A percentile compares a stretch with the other conserved stretches of the same genome.
Evolutionary conservation across 2,888 invertebrate genomes (phyloP).

Genomic region (Scaptomyza polygonia): DNA sequence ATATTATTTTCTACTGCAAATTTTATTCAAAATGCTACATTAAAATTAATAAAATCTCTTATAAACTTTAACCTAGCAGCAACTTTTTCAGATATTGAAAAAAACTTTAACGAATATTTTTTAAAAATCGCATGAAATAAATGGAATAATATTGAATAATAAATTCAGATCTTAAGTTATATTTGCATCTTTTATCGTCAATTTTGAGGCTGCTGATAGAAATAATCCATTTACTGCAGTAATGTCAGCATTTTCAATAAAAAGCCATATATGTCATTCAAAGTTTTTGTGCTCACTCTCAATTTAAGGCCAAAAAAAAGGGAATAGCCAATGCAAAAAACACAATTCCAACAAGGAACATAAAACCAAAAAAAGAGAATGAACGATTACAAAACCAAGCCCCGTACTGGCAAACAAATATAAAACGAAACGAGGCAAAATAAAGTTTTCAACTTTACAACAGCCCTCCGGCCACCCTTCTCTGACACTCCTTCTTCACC

Average conservation of each 20-base stretch:
- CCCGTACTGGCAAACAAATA: slow-evolving; percentile 40
- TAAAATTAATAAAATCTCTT: too few species aligned
- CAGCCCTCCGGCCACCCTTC: not conserved
- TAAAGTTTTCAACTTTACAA: slow-evolving; percentile 31
- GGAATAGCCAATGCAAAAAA: slow-evolving; percentile 1
- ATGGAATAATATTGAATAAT: not conserved
- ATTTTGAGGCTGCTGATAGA: not conserved
- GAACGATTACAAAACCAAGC: slow-evolving; percentile 35
- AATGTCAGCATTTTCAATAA: slow-evolving; percentile 11
- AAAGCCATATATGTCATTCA: slow-evolving; percentile 42
- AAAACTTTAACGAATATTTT: not conserved
- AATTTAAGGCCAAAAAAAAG: not conserved
- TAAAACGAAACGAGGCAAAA: slow-evolving; percentile 31
- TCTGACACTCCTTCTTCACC: not conserved
- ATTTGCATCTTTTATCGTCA: not conserved
- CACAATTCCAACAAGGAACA: slow-evolving; percentile 10
- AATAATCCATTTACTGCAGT: not conserved
- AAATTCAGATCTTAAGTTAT: not conserved
- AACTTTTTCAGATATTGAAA: not conserved
- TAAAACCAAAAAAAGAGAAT: slow-evolving; percentile 1
- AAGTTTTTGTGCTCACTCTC: slow-evolving; percentile 29
- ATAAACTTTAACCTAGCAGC: too few species aligned
- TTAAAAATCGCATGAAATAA: not conserved
- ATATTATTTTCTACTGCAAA: too few species aligned
- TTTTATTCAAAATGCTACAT: too few species aligned